phyloP scores from a whole-genome alignment of 2,113 vertebrate species.

The Sprattus sprattus region DNA sequence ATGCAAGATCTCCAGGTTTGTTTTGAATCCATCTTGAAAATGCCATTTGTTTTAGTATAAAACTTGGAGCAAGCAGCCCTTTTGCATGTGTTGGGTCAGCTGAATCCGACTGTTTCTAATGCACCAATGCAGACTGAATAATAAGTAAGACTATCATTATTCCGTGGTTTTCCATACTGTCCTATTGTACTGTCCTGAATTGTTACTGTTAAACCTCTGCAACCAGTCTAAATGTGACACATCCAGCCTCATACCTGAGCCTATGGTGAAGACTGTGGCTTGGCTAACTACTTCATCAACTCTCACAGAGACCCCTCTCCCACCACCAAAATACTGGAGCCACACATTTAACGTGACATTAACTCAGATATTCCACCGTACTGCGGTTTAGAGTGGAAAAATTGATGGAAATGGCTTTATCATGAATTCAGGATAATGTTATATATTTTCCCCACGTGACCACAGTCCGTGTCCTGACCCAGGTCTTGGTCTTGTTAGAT shows the following conservation, averaged over 20 bases:
- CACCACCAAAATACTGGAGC: background rate
- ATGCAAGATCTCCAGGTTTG: background rate
- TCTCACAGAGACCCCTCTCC: background rate
- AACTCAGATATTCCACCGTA: background rate
- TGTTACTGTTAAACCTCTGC: background rate
- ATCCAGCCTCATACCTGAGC: background rate
- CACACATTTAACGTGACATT: background rate
- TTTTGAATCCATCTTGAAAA: background rate
- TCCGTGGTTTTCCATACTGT: background rate
- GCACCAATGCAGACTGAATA: background rate
- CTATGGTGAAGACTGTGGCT: background rate
- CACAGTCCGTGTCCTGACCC: background rate
- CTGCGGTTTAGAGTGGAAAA: background rate
- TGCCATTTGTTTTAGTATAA: background rate
- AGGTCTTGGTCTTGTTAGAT: background rate
- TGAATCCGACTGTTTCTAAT: background rate
- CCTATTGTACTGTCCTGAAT: background rate
- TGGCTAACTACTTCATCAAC: background rate
- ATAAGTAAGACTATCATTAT: too few relatives aligned
- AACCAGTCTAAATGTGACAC: background rate
- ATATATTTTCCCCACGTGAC: background rate
- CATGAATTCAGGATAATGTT: background rate
- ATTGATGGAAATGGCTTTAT: background rate
- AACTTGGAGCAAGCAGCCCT: background rate
- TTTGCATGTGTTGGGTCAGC: background rate